Percentiles rank a stretch among this genome's conserved stretches.
Conservation (phyloP, 2,113 vertebrate species). For the Odocoileus virginianus region DNA sequence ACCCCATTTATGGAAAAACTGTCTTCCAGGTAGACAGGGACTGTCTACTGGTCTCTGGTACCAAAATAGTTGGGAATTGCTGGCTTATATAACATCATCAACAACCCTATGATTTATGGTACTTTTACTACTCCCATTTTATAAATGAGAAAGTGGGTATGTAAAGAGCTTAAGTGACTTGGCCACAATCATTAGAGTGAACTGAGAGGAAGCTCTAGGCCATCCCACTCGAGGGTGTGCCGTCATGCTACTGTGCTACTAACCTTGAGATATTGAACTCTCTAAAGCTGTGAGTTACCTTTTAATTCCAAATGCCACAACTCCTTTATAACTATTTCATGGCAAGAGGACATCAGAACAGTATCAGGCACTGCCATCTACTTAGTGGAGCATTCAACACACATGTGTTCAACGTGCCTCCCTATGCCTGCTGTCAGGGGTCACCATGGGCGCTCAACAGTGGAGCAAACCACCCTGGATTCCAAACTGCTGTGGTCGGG, state of each 20-base stretch:
- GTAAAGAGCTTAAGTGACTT: background rate
- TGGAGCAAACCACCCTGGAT: background rate
- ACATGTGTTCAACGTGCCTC: no score
- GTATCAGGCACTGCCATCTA: background rate
- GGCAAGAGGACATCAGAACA: background rate
- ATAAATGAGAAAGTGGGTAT: background rate
- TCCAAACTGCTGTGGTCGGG: background rate
- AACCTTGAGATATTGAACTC: background rate
- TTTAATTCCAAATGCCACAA: background rate
- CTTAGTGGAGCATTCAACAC: background rate
- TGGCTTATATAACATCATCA: background rate
- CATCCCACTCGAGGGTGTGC: background rate
- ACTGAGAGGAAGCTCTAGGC: background rate
- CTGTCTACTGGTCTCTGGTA: background rate
- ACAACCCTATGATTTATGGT: background rate
- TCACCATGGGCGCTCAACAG: accelerated
- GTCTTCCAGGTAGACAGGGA: background rate
- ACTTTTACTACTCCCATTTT: background rate
- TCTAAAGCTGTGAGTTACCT: background rate
- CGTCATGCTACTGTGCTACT: background rate
- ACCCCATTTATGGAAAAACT: background rate
- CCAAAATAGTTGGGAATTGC: background rate
- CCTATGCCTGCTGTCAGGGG: background rate
- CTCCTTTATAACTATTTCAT: background rate
- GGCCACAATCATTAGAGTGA: background rate